These are phyloP conservation scores for Drosophila subpulchrella DNA, from an alignment of 1,140 invertebrate species.

Conservation along the genomic window DNA sequence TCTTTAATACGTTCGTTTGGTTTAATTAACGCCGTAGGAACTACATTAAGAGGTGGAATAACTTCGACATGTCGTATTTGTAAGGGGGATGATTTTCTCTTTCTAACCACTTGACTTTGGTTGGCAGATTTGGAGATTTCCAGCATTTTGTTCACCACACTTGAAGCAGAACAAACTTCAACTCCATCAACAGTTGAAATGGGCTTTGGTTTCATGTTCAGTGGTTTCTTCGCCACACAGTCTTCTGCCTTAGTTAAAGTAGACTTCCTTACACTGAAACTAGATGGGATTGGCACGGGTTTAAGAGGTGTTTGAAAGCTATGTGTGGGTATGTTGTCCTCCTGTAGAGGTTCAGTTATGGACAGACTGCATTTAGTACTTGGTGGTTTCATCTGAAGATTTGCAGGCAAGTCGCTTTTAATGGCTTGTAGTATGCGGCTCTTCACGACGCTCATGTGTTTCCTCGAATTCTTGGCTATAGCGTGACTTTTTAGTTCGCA, in stretches of 20 bases:
- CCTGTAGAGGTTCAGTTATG: neutral
- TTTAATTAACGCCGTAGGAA: neutral
- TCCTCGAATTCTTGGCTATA: conserved; percentile 48
- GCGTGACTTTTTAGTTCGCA: conserved; percentile 61
- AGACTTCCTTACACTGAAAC: conserved; percentile 18
- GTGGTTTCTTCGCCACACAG: neutral
- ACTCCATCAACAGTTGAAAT: neutral
- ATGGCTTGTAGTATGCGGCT: conserved; percentile 54
- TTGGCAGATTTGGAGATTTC: neutral
- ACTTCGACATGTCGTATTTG: conserved; percentile 32
- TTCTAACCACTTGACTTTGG: neutral
- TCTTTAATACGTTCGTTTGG: neutral
- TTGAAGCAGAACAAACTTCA: neutral
- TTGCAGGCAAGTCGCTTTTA: conserved; percentile 9
- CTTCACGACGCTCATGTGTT: conserved; percentile 44
- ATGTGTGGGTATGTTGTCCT: neutral
- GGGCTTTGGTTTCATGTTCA: neutral
- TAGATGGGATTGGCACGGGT: neutral
- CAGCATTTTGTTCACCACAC: neutral
- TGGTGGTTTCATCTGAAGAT: neutral
- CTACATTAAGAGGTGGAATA: conserved; percentile 20
- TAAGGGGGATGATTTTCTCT: neutral
- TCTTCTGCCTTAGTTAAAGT: neutral
- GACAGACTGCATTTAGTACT: neutral
- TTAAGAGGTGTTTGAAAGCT: neutral